Base-by-base conservation (phyloP, 92 coral and sea anemone species). In the Epizoanthus ramosus region DNA sequence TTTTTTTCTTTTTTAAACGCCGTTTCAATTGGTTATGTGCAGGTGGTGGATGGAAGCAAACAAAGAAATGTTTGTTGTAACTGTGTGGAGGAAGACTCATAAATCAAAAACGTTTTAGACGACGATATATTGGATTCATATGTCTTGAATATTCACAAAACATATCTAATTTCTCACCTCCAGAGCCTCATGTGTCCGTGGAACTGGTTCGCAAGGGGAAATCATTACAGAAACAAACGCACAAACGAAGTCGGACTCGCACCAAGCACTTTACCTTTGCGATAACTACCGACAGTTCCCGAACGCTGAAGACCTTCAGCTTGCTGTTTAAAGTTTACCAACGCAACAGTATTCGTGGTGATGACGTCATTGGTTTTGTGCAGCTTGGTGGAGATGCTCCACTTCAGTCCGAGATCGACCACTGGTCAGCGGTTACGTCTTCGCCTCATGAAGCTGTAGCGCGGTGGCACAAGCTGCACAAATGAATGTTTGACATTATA, bases 391-490 rank as follows among this genome's bases (percentile, higher is more conserved):
- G 80, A 33, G 98, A 92, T 68, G 93, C 98, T 71, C 92, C 92
- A 23, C 71, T 80, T 61, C 89, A 85, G 77, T 75, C 91, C 63
- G 98, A 95, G 83, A 87, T 92, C 21, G 86, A 88, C 56, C 98
- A 93, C 87, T 95, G 98, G 98, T 91, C 85, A 75, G 89, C 92
- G 24, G 98, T 95, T 8, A 88, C 90, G 6, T 37, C 86, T 3
- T 93, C 94, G 12, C 98, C 98, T n/a, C 98, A 91, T 17, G 91
- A 92, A 24, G 83, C 92, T 3, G 86, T 95, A 14, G 74, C 88
- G 2, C 92, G 88, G n/a, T 92, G 97, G 98, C 98, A 95, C 56
- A 91, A 92, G 61, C 64, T 95, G 18, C 98, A 93, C 50, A 59
- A 79, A 22, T 77, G 57, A 77, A 65, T 1, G 54, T 9, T 50